Percentiles rank a stretch among this genome's conserved stretches.
Conservation (phyloP, 2,113 vertebrate genomes). For the human (Homo sapiens) region DNA sequence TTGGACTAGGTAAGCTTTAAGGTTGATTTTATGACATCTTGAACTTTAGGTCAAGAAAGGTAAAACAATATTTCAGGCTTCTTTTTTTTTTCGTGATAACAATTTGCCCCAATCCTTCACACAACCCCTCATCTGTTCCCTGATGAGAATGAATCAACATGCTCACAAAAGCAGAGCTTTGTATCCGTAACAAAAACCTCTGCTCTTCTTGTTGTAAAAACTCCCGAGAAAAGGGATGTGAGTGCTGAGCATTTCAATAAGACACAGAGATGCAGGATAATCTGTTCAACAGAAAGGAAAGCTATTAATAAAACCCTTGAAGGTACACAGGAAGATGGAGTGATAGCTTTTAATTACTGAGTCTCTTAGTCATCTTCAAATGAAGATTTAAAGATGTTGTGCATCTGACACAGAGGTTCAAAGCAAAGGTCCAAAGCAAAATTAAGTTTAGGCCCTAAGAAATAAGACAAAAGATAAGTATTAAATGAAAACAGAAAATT, state of each 20-base stretch:
- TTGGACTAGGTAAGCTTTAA: background rate
- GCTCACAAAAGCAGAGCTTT: background rate
- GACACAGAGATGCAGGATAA: background rate
- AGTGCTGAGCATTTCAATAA: background rate
- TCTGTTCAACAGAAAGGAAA: constrained; percentile 21
- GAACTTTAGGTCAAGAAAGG: background rate
- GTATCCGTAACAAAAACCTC: constrained; percentile 7
- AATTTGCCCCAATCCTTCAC: background rate
- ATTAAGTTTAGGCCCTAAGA: background rate
- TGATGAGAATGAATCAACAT: background rate
- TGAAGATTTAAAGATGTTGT: background rate
- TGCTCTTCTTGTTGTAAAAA: background rate
- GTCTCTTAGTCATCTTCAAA: background rate
- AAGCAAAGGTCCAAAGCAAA: background rate
- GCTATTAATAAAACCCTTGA: constrained; percentile 1
- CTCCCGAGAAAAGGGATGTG: background rate
- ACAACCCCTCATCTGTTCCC: background rate
- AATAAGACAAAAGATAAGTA: background rate
- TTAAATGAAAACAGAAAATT: background rate
- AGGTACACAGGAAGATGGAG: background rate
- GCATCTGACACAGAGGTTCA: background rate
- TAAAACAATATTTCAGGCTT: background rate
- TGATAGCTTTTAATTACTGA: background rate
- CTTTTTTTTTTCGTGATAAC: background rate
- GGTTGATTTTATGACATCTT: background rate